Evolutionary conservation across 1,140 invertebrate species (phyloP).

Genomic region (Zaprionus vittiger): DNA sequence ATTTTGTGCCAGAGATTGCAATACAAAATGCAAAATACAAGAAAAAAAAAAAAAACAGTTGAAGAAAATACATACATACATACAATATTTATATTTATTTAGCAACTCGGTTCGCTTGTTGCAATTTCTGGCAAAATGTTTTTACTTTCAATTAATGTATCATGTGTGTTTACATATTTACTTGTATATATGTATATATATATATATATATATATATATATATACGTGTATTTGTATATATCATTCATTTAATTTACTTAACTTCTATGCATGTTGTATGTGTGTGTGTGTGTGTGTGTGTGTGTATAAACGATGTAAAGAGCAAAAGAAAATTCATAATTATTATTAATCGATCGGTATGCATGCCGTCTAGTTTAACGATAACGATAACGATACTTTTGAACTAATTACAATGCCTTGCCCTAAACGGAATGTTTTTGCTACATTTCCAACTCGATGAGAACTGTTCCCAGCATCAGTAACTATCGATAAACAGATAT

Average conservation of each 20-base stretch:
- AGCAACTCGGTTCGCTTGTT: conserved; percentile 20
- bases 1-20: conserved; percentile 36
- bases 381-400: conserved; percentile 51
- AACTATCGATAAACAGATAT: conserved; percentile 43
- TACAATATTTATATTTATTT: conserved; percentile 16
- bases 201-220: conserved; percentile 25
- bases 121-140: conserved; percentile 25
- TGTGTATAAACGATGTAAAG: conserved; percentile 42
- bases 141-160: conserved; percentile 21
- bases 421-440: conserved; percentile 64
- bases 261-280: conserved; percentile 53
- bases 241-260: conserved; percentile 75
- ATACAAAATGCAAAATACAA: conserved; percentile 17
- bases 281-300: conserved; percentile 26
- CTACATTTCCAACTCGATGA: conserved; percentile 44
- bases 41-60: conserved; percentile 14
- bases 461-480: conserved; percentile 34
- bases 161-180: conserved; percentile 13
- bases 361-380: conserved; percentile 40
- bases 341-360: conserved; percentile 58
- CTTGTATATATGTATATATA: conserved; percentile 32
- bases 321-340: conserved; percentile 46
- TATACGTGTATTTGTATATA: conserved; percentile 51
- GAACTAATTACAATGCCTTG: conserved; percentile 54
- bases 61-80: conserved; percentile 14